Evolutionary conservation across 2,888 invertebrate species (phyloP).

Genomic region (Andrena praecox): DNA sequence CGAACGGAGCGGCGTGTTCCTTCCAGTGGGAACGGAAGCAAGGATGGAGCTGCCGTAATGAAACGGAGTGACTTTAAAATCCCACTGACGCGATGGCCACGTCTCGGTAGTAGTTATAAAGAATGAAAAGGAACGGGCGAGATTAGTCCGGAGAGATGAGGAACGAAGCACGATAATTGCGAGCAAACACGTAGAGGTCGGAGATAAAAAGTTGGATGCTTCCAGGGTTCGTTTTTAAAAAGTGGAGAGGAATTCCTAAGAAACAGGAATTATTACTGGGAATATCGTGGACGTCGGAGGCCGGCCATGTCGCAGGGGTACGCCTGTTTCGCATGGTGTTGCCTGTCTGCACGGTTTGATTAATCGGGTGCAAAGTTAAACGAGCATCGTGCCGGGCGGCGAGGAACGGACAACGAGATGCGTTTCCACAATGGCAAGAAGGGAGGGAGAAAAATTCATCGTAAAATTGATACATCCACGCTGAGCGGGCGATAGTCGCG

Average conservation of each 20-base stretch:
- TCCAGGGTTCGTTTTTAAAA: not conserved
- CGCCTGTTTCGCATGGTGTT: conserved; percentile 31
- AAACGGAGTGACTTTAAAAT: conserved; percentile 38
- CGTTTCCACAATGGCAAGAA: conserved; percentile 52
- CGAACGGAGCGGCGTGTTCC: not conserved
- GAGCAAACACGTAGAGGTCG: not conserved
- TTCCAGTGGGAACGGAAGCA: conserved; percentile 48
- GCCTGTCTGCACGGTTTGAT: conserved; percentile 67
- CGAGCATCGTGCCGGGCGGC: conserved; percentile 65
- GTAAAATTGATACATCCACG: conserved; percentile 75
- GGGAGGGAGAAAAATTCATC: conserved; percentile 63
- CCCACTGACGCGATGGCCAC: not conserved
- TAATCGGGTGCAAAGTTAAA: conserved; percentile 80
- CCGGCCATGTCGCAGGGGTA: conserved; percentile 30
- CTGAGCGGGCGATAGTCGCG: conserved; percentile 63
- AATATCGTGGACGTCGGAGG: conserved; percentile 10
- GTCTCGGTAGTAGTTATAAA: not conserved
- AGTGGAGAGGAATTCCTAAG: not conserved
- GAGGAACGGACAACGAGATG: conserved; percentile 56
- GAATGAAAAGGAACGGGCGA: too few relatives aligned
- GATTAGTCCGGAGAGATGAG: not conserved
- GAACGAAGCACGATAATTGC: not conserved
- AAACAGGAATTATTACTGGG: not conserved
- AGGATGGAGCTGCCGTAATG: not conserved
- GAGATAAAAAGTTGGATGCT: not conserved